Conservation (phyloP, 2,113 vertebrate genomes). For the Onychostruthus taczanowskii region DNA sequence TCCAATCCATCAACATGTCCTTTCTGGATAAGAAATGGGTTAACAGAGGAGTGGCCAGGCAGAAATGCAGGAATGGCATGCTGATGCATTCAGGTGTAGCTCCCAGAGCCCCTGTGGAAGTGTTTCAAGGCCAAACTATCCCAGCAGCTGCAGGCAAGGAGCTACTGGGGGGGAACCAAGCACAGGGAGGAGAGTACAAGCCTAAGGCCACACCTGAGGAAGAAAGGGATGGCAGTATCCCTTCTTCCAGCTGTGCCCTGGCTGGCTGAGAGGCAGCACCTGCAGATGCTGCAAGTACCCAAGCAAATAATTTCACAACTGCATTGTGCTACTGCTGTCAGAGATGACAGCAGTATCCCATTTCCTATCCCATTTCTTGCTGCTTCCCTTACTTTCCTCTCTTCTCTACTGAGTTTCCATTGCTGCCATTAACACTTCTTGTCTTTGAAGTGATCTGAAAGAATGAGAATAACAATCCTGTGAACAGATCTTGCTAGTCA, state of each 20-base stretch:
- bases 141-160: background rate
- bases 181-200: background rate
- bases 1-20: background rate
- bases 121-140: background rate
- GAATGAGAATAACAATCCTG: background rate
- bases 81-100: too few species aligned
- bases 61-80: background rate
- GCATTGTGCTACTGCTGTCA: background rate
- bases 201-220: background rate
- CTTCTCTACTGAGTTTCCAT: background rate
- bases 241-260: background rate
- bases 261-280: background rate
- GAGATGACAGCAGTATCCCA: background rate
- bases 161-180: background rate
- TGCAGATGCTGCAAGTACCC: background rate
- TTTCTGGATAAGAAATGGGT: background rate
- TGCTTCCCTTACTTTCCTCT: background rate
- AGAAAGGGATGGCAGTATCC: fast-evolving
- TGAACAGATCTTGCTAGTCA: background rate
- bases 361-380: background rate
- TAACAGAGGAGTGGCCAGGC: background rate
- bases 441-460: background rate
- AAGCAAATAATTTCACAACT: background rate
- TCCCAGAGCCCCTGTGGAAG: background rate
- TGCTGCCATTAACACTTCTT: background rate